A percentile compares a stretch with the other conserved stretches of the same genome.
phyloP scores from a whole-genome alignment of 2,888 invertebrate genomes.

The Pteria penguin region DNA sequence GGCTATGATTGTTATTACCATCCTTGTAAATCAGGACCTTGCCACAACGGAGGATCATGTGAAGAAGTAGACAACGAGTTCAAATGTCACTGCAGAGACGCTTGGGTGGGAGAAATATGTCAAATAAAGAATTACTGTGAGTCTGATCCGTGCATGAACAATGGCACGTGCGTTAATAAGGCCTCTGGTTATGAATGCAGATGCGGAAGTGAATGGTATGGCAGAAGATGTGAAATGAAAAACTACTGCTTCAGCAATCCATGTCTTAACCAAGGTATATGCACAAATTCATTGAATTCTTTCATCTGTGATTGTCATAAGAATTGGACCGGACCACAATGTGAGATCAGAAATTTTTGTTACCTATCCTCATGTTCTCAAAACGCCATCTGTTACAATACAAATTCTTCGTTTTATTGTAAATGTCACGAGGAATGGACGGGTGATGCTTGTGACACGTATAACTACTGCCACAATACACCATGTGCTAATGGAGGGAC shows the following conservation, averaged over 20 bases:
- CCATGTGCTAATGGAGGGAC: conserved; percentile 1
- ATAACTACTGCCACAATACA: conserved; percentile 4
- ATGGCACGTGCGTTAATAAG: background rate
- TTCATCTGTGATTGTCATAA: background rate
- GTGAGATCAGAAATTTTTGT: conserved; percentile 6
- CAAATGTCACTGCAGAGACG: background rate
- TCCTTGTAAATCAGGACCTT: conserved; percentile 10
- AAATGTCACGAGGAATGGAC: conserved; percentile 9
- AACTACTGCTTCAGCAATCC: conserved; percentile 2
- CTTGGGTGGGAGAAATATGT: conserved; percentile 1
- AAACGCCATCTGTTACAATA: background rate
- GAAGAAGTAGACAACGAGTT: background rate
- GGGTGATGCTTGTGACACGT: background rate
- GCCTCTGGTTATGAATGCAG: background rate
- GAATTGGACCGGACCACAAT: conserved; percentile 7
- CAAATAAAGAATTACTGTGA: conserved; percentile 9
- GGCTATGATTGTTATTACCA: conserved; percentile 17
- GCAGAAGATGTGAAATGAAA: background rate
- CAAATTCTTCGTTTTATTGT: background rate
- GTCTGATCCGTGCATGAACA: background rate
- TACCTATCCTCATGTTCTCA: background rate
- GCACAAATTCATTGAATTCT: background rate
- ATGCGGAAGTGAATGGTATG: conserved; percentile 1
- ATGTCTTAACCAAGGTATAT: conserved; percentile 10
- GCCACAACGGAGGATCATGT: background rate